Evolutionary conservation across 1,140 invertebrate genomes (phyloP).

Genomic region (Saxidomus purpurata): DNA sequence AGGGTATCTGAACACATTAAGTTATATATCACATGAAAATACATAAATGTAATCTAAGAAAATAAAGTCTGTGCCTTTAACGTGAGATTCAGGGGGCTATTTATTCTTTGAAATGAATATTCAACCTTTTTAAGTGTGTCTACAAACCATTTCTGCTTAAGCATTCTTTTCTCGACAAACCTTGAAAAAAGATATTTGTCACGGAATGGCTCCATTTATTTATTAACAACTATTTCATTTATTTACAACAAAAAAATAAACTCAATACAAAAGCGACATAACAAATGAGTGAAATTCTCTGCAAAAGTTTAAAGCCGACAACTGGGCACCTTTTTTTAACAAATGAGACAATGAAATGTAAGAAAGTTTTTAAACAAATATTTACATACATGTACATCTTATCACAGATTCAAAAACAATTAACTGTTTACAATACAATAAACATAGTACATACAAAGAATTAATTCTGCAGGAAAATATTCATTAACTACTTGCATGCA

Average conservation of each 20-base stretch:
- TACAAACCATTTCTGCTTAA: too few relatives aligned
- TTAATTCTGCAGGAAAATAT: too few relatives aligned
- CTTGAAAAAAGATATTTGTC: neutral
- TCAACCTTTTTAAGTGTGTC: too few relatives aligned
- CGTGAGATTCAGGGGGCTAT: too few relatives aligned
- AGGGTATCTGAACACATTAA: too few relatives aligned
- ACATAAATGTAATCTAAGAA: too few relatives aligned
- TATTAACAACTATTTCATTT: constrained; percentile 12
- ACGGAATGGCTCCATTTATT: neutral
- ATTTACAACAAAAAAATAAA: constrained; percentile 36
- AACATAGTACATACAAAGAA: too few relatives aligned
- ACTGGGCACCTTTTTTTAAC: constrained; percentile 16
- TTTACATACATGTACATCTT: constrained; percentile 11
- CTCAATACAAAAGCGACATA: constrained; percentile 23
- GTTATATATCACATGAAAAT: too few relatives aligned
- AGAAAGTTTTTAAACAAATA: constrained; percentile 17
- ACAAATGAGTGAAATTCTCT: constrained; percentile 27
- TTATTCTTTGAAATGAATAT: too few relatives aligned
- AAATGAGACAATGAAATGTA: constrained; percentile 41
- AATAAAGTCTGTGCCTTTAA: too few relatives aligned
- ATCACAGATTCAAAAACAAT: constrained; percentile 38
- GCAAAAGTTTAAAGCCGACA: constrained; percentile 30
- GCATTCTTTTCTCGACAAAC: too few relatives aligned
- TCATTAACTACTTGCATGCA: too few relatives aligned
- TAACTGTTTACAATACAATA: neutral